phyloP scores from a whole-genome alignment of 2,113 vertebrate species.

The Odontophorus gujanensis region DNA sequence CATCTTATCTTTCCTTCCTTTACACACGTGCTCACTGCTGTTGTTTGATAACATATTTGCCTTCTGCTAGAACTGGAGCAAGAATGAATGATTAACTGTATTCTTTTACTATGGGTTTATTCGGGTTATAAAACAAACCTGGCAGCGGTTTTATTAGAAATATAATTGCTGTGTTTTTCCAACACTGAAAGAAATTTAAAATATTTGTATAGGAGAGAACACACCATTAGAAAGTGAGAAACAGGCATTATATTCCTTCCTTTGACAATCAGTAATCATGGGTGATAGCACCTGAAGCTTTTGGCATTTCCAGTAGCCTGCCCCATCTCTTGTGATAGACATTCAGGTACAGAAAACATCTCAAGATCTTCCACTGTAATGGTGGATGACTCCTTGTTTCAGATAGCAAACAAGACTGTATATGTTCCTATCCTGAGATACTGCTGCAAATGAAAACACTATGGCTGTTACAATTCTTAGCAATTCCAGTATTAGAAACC shows the following conservation, averaged over 20 bases:
- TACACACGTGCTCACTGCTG: accelerated
- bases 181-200: neutral
- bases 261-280: conserved; percentile 11
- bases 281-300: conserved; percentile 58
- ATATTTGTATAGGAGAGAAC: neutral
- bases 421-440: conserved; percentile 58
- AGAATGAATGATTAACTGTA: neutral
- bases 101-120: neutral
- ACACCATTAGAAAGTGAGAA: neutral
- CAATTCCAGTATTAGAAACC: conserved; percentile 59
- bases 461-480: conserved; percentile 63
- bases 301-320: conserved; percentile 35
- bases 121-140: neutral
- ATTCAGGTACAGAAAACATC: conserved; percentile 34
- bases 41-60: neutral
- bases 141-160: neutral
- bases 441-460: conserved; percentile 61
- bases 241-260: conserved; percentile 25
- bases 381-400: conserved; percentile 49
- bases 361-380: neutral
- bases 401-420: conserved; percentile 22
- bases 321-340: conserved; percentile 51
- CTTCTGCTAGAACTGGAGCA: neutral
- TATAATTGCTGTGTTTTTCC: neutral
- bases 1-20: neutral